Percentiles rank a stretch among this genome's conserved stretches.
Conservation (phyloP, 2,888 invertebrate genomes). For the Alsophila aescularia region DNA sequence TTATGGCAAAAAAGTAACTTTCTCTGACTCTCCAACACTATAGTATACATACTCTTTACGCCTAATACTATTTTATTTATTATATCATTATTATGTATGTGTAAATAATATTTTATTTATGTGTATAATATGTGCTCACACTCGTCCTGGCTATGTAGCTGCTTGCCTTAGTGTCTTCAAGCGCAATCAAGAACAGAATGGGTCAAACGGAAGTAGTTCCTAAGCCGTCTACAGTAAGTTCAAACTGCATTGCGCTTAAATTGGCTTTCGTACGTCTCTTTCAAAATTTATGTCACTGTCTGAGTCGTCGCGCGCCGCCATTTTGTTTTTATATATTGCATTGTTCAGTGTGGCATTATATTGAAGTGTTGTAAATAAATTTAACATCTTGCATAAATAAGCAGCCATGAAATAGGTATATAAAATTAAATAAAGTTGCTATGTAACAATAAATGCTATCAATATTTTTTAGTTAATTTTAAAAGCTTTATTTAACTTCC, state of each 20-base stretch:
- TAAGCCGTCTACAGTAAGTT: conserved; percentile 70
- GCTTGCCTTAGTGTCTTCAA: conserved; percentile 71
- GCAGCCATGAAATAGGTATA: no score
- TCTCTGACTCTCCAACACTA: no score
- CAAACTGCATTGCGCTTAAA: conserved; percentile 23
- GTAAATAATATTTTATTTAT: conserved; percentile 50
- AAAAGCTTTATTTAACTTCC: no score
- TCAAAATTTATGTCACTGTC: neutral
- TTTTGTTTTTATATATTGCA: conserved; percentile 8
- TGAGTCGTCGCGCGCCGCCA: conserved; percentile 2
- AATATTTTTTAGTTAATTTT: no score
- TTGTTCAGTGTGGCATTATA: conserved; percentile 35
- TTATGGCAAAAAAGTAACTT: no score
- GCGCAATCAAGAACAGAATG: conserved; percentile 57
- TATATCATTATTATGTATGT: conserved; percentile 31
- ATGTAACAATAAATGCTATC: no score
- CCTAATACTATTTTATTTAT: conserved; percentile 18
- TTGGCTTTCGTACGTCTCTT: conserved; percentile 21
- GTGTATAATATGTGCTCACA: conserved; percentile 60
- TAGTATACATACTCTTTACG: neutral
- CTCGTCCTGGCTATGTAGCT: conserved; percentile 66
- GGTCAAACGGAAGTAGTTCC: conserved; percentile 48
- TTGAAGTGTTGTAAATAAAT: neutral
- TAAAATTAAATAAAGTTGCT: no score
- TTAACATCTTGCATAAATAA: no score